These are phyloP conservation scores for Dryadula phaetusa DNA, from an alignment of 2,888 invertebrate species.

Conservation along the genomic window DNA sequence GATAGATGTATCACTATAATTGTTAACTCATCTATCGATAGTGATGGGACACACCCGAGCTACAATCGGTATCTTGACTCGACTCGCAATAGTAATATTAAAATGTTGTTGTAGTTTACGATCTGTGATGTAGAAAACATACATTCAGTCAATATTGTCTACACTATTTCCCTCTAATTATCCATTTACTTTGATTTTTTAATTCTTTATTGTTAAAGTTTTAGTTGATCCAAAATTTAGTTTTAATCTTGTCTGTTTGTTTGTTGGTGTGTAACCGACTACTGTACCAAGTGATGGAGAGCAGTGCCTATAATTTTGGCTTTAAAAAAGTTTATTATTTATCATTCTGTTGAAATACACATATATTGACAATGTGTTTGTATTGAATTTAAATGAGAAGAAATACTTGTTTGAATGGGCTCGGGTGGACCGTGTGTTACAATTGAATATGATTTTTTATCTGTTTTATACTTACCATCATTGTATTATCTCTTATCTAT, in stretches of 20 bases:
- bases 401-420: background rate
- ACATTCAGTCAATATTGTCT: slow-evolving; percentile 4
- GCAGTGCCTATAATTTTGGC: slow-evolving; percentile 15
- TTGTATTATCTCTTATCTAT: too few relatives aligned
- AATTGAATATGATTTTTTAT: too few relatives aligned
- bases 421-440: background rate
- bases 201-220: slow-evolving; percentile 8
- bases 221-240: slow-evolving; percentile 10
- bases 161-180: background rate
- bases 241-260: slow-evolving; percentile 5
- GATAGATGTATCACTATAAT: too few relatives aligned
- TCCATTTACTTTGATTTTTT: background rate
- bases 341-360: background rate
- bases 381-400: background rate
- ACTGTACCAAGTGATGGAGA: background rate
- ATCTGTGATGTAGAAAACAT: slow-evolving; percentile 25
- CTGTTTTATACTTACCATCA: too few relatives aligned
- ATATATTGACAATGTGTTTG: background rate
- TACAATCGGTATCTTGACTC: background rate
- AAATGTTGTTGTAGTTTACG: slow-evolving; percentile 3
- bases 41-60: too few relatives aligned
- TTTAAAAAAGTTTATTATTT: slow-evolving; percentile 12
- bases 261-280: background rate
- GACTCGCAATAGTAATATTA: background rate
- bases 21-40: background rate